Evolutionary conservation across 1,140 invertebrate genomes (phyloP), one percentile per base, ranked within the genome.

Genomic region (Drosophila tsacasi): DNA sequence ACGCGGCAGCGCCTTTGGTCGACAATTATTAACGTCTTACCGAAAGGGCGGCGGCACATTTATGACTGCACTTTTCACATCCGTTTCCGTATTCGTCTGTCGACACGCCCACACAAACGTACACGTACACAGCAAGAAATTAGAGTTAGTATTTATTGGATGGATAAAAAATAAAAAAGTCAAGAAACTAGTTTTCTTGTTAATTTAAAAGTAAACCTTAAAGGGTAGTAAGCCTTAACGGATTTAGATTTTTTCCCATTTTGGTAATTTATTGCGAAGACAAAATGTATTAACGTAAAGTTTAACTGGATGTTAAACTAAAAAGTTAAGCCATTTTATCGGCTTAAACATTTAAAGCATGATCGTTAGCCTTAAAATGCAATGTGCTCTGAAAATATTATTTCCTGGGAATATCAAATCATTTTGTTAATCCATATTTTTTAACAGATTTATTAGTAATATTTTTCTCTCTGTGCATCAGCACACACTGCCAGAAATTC

Each of bases 21-120:
- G 64, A 76, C 85, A 90, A 90, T 90, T 90, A 90, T 90, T 90
- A 90, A 90, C 80, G 82, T 85, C 82, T 90, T 85, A 90, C 65
- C 75, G 76, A 89, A 89, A 79, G 68, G 84, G 55, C 78, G 84
- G 73, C 81, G 73, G 84, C 81, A 80, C 85, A 90, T 90, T 90
- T 90, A 90, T 90, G 85, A 90, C 85, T 90, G 85, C 85, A 90
- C 85, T 90, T 90, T 90, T 90, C 86, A 90, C 85, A 90, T 91
- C 85, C 86, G 85, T 65, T 90, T 90, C 85, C 86, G 86, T 68
- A 79, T 81, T 54, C 85, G 85, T 76, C 68, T 84, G 84, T 81
- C 84, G 77, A 72, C 85, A 76, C 79, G 65, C 78, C 75, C 65
- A 78, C 63, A 46, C 32, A 73, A 47, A 47, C 32, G 50, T 30